A percentile compares a stretch with the other conserved stretches of the same genome.
Conservation (phyloP, 2,113 vertebrate genomes). For the Galbula dea region DNA sequence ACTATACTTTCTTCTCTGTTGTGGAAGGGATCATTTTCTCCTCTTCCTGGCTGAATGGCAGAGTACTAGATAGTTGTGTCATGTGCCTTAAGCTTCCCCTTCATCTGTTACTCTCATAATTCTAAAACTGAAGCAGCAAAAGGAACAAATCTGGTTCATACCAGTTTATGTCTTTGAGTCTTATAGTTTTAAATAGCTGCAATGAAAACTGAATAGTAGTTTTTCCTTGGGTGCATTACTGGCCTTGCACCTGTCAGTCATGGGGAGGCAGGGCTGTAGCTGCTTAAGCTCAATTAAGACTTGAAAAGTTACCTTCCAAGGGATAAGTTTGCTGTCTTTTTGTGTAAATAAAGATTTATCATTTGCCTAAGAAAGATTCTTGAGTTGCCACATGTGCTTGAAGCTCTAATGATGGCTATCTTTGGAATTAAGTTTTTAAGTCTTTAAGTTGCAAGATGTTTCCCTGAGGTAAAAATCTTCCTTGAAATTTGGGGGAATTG, state of each 20-base stretch:
- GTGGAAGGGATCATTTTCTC: neutral
- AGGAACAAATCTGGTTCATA: neutral
- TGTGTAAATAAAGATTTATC: neutral
- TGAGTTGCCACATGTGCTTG: neutral
- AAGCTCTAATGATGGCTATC: neutral
- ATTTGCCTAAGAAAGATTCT: neutral
- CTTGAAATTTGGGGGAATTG: neutral
- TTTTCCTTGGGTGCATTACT: neutral
- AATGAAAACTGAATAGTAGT: neutral
- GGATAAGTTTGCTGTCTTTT: neutral
- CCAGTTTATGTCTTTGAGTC: neutral
- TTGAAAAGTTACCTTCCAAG: conserved; percentile 40
- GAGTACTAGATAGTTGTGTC: neutral
- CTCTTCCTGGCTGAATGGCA: neutral
- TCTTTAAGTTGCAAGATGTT: neutral
- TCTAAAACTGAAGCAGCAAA: neutral
- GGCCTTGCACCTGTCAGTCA: conserved; percentile 43
- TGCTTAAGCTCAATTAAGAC: conserved; percentile 50
- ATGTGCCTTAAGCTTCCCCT: neutral
- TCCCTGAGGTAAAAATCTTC: neutral
- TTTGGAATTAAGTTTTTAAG: neutral
- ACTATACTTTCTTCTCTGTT: neutral
- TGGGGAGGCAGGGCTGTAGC: neutral
- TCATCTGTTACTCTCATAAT: neutral
- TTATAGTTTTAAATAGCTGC: conserved; percentile 9